Evolutionary conservation across 1,140 invertebrate genomes (phyloP).

Genomic region (Solen grandis): DNA sequence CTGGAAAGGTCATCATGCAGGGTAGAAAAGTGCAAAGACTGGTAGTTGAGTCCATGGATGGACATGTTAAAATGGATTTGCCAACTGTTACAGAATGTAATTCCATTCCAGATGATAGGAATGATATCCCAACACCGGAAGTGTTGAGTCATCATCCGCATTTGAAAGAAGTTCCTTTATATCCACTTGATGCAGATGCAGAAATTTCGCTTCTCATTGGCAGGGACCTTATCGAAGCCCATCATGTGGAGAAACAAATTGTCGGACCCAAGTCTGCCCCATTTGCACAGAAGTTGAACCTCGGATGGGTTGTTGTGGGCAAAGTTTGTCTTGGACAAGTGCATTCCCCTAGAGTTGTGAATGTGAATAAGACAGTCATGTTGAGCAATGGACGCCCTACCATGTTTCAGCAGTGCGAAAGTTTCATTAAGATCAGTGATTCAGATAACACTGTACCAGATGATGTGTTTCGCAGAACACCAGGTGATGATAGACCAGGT

Average conservation of each 20-base stretch:
- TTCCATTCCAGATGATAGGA: slow-evolving; percentile 28
- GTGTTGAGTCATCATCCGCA: background rate
- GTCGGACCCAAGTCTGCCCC: background rate
- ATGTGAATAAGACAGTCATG: slow-evolving; percentile 42
- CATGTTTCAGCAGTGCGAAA: slow-evolving; percentile 36
- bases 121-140: slow-evolving; percentile 12
- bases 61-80: background rate
- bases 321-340: slow-evolving; percentile 44
- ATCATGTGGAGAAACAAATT: background rate
- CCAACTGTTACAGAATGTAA: slow-evolving; percentile 40
- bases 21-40: background rate
- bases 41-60: slow-evolving; percentile 32
- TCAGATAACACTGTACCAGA: background rate
- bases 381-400: slow-evolving; percentile 30
- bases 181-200: background rate
- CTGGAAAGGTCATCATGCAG: no score
- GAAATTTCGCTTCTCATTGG: slow-evolving; percentile 1
- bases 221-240: slow-evolving; percentile 3
- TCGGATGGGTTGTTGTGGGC: slow-evolving; percentile 17
- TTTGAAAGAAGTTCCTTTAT: background rate
- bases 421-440: no score
- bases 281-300: background rate
- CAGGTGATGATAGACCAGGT: background rate
- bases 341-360: slow-evolving; percentile 13
- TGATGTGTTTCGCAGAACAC: background rate